These are phyloP conservation scores for Podarcis cretensis DNA, from an alignment of 2,113 vertebrate genomes.

Conservation along the genomic window DNA sequence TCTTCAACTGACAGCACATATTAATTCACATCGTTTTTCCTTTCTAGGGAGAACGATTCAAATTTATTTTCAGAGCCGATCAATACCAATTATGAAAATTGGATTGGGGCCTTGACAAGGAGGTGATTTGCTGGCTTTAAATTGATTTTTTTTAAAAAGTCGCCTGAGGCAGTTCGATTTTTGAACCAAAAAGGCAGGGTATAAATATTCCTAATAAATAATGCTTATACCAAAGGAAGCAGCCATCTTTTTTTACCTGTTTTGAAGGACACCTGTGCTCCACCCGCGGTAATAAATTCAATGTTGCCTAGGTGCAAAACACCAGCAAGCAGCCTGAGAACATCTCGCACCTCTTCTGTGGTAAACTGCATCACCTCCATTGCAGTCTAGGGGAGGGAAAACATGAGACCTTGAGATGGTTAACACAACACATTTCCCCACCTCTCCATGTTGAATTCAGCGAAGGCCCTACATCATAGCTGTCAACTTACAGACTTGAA, in stretches of 20 bases:
- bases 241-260: conserved; percentile 78
- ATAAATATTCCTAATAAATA: not conserved
- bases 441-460: not conserved
- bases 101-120: not conserved
- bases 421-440: not conserved
- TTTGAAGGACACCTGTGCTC: conserved; percentile 94
- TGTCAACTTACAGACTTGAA: too few species aligned
- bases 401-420: not conserved
- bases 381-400: conserved; percentile 78
- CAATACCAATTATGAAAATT: not conserved
- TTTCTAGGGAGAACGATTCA: not conserved
- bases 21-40: not conserved
- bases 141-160: not conserved
- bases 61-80: not conserved
- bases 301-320: conserved; percentile 93
- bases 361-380: conserved; percentile 96
- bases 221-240: not conserved
- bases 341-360: conserved; percentile 86
- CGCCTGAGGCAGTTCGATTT: not conserved
- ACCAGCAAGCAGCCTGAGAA: conserved; percentile 90
- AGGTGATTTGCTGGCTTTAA: not conserved
- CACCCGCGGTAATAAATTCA: conserved; percentile 95
- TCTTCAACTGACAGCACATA: not conserved
- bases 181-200: not conserved
- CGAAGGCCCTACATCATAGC: too few species aligned